Percentiles rank a stretch among this genome's conserved stretches.
Conservation (phyloP, 2,888 invertebrate species). For the Drosophila affinis region DNA sequence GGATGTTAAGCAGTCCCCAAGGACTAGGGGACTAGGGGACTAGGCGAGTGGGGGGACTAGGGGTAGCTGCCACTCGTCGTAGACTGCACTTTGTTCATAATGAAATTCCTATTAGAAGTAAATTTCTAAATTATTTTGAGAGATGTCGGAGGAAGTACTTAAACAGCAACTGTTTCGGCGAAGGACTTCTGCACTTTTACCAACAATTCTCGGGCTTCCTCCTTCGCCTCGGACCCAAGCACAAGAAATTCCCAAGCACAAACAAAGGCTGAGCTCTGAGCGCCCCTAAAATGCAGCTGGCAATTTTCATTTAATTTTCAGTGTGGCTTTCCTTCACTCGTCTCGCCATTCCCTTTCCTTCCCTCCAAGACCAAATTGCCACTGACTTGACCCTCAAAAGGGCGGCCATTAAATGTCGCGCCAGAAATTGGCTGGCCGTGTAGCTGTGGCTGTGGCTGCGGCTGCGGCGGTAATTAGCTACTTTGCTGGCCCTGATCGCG, state of each 20-base stretch:
- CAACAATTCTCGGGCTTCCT: neutral
- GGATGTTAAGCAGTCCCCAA: neutral
- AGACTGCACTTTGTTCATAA: conserved; percentile 22
- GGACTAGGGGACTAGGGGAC: neutral
- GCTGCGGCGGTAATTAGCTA: conserved; percentile 61
- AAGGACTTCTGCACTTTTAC: conserved; percentile 20
- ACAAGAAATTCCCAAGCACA: conserved; percentile 18
- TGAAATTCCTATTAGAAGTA: conserved; percentile 27
- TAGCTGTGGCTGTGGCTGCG: conserved; percentile 13
- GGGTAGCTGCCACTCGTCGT: neutral
- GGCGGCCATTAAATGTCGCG: conserved; percentile 74
- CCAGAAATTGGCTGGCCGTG: conserved; percentile 53
- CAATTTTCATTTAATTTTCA: conserved; percentile 74
- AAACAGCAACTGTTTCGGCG: conserved; percentile 2
- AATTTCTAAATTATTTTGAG: conserved; percentile 18
- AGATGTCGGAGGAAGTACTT: neutral
- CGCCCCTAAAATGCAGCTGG: conserved; percentile 64
- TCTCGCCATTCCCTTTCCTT: neutral
- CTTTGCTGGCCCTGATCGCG: conserved; percentile 59
- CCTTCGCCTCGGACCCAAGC: neutral
- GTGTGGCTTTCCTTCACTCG: conserved; percentile 56
- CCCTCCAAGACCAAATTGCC: conserved; percentile 50
- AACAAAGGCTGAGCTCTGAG: conserved; percentile 36
- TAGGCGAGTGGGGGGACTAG: too few species aligned
- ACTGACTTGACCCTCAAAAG: conserved; percentile 68